A percentile compares a stretch with the other conserved stretches of the same genome.
phyloP scores from a whole-genome alignment of 2,888 invertebrate species.

The Phania funesta region DNA sequence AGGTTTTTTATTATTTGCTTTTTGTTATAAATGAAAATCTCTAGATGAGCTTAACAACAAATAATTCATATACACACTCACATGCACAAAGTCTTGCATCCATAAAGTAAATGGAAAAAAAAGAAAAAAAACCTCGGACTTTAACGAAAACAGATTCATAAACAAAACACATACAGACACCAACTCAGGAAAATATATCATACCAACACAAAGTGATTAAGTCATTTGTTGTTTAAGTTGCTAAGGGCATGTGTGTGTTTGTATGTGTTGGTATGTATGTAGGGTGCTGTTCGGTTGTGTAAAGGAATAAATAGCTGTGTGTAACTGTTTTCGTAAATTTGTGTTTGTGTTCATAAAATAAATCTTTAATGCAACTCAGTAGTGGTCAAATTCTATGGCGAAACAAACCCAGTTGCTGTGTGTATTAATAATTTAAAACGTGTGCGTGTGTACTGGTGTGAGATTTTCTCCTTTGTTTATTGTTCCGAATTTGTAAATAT shows the following conservation, averaged over 20 bases:
- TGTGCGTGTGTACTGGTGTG: background rate
- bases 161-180: background rate
- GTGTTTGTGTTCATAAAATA: background rate
- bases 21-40: slow-evolving; percentile 20
- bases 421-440: background rate
- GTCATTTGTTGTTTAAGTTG: slow-evolving; percentile 23
- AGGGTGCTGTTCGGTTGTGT: background rate
- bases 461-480: background rate
- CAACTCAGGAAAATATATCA: background rate
- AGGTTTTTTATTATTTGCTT: slow-evolving; percentile 34
- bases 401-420: background rate
- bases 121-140: background rate
- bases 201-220: slow-evolving; percentile 47
- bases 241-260: background rate
- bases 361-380: slow-evolving; percentile 5
- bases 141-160: slow-evolving; percentile 12
- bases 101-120: background rate
- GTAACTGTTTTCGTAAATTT: background rate
- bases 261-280: background rate
- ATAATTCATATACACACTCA: background rate
- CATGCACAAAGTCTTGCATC: background rate
- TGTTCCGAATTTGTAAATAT: background rate
- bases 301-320: background rate
- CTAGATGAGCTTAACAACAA: slow-evolving; percentile 24
- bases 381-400: slow-evolving; percentile 1